Evolutionary conservation across 53 echinoderm and acorn worm species (phyloP).

Genomic region (Holothuria scabra): DNA sequence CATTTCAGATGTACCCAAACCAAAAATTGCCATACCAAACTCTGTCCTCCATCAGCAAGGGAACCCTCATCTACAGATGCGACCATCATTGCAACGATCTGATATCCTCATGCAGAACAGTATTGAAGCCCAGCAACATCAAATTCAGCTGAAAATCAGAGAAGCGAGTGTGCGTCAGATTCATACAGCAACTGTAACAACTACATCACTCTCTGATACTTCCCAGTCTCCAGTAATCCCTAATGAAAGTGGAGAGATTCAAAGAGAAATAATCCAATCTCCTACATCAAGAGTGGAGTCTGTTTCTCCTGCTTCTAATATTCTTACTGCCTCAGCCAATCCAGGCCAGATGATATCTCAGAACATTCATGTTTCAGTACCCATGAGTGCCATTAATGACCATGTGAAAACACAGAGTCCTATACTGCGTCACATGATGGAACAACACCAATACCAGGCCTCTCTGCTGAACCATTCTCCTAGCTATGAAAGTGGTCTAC

Average conservation of each 20-base stretch:
- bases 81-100: constrained; percentile 37
- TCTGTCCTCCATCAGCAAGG: constrained; percentile 11
- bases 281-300: neutral
- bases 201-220: neutral
- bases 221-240: neutral
- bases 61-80: constrained; percentile 18
- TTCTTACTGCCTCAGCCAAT: neutral
- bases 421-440: constrained; percentile 1
- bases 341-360: neutral
- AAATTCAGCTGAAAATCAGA: constrained; percentile 76
- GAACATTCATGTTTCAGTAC: neutral
- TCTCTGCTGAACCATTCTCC: neutral
- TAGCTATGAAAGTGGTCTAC: constrained; percentile 9
- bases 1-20: constrained; percentile 10
- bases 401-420: constrained; percentile 42
- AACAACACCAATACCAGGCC: constrained; percentile 1
- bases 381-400: constrained; percentile 58
- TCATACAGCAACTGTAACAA: neutral
- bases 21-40: neutral
- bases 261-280: neutral
- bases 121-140: constrained; percentile 91
- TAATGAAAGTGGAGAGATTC: neutral
- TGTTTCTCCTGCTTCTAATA: neutral
- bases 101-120: constrained; percentile 79
- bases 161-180: constrained; percentile 40